Evolutionary conservation across 2,888 invertebrate genomes (phyloP).

Genomic region (Octonoba sinensis): DNA sequence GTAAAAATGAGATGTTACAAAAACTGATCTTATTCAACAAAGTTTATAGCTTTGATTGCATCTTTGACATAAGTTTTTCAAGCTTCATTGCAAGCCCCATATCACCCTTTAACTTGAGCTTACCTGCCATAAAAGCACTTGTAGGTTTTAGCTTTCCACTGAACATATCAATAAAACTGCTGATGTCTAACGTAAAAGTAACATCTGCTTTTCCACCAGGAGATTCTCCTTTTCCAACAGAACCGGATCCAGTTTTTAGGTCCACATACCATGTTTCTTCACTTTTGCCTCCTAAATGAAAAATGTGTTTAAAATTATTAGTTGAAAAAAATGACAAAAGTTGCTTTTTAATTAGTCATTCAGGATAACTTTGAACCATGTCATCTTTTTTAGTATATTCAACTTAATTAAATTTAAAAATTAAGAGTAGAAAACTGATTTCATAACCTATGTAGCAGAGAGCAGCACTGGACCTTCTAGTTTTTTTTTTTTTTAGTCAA

Average conservation of each 20-base stretch:
- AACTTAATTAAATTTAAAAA: no score
- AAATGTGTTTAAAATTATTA: neutral
- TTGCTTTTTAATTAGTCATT: no score
- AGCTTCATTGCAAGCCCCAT: conserved; percentile 74
- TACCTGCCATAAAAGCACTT: conserved; percentile 74
- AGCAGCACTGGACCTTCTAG: no score
- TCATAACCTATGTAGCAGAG: no score
- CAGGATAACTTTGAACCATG: no score
- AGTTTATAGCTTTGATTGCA: conserved; percentile 62
- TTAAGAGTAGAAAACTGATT: no score
- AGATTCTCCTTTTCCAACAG: conserved; percentile 70
- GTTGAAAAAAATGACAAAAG: neutral
- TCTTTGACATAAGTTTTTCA: conserved; percentile 70
- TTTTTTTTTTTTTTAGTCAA: no score
- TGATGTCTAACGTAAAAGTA: conserved; percentile 71
- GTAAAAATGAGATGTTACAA: no score
- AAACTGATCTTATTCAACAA: neutral
- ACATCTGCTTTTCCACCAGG: conserved; percentile 70
- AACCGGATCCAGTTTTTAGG: conserved; percentile 72
- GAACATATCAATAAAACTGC: conserved; percentile 73
- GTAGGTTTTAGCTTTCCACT: conserved; percentile 73
- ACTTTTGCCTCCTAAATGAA: neutral
- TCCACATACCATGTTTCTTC: conserved; percentile 70
- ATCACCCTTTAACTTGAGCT: conserved; percentile 74
- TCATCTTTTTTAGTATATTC: no score